Conservation (phyloP, 2,888 invertebrate species). For the Meiosimyza platycephala region DNA sequence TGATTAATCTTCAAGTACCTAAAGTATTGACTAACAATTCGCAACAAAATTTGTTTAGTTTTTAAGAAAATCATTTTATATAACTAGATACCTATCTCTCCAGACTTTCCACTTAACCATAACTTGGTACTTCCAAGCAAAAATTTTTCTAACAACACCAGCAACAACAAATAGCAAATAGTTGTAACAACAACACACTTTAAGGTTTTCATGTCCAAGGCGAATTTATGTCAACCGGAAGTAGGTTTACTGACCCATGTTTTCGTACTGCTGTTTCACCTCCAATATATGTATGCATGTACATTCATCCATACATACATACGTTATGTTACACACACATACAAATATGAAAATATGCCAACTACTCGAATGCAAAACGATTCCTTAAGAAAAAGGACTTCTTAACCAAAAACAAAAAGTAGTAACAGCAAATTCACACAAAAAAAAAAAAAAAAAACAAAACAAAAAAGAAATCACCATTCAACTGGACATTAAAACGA, state of each 20-base stretch:
- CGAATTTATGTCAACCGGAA: conserved; percentile 69
- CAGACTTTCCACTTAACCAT: too few species aligned
- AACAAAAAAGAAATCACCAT: conserved; percentile 7
- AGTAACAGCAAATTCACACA: background rate
- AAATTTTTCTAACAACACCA: conserved; percentile 21
- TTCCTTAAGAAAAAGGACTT: conserved; percentile 20
- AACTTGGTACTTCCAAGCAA: too few species aligned
- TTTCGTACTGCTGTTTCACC: conserved; percentile 47
- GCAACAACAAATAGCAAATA: conserved; percentile 27
- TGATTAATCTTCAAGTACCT: too few species aligned
- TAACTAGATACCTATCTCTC: too few species aligned
- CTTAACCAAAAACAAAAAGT: conserved; percentile 3
- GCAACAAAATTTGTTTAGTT: too few species aligned
- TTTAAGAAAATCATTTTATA: too few species aligned
- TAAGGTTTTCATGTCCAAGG: conserved; percentile 68
- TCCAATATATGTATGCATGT: conserved; percentile 1
- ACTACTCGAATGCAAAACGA: conserved; percentile 13
- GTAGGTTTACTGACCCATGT: conserved; percentile 69
- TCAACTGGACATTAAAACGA: conserved; percentile 27
- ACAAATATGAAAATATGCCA: background rate
- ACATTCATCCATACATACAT: conserved; percentile 20
- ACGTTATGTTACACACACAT: conserved; percentile 22
- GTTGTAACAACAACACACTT: conserved; percentile 40
- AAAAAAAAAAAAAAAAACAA: background rate
- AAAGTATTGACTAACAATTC: too few species aligned